Conservation (phyloP, 2,797 vertebrate genomes). For the Tolypeutes matacus region DNA sequence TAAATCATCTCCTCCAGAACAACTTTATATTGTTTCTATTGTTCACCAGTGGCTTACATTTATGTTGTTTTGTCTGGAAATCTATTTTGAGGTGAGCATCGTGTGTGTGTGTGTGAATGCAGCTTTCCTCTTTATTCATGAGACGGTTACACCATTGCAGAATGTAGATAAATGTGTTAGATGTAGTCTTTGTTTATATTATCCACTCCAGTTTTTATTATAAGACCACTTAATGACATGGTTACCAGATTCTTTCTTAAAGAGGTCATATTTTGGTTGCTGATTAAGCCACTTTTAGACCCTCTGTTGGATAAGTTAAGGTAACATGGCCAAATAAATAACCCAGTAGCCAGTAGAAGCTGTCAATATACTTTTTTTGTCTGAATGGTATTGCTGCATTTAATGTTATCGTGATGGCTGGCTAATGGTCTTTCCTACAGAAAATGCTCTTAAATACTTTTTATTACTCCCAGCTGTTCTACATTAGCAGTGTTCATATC, state of each 20-base stretch:
- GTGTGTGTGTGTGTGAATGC: background rate
- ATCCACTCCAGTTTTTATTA: conserved; percentile 23
- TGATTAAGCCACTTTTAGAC: conserved; percentile 44
- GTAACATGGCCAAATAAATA: conserved; percentile 12
- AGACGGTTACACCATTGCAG: background rate
- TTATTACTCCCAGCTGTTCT: background rate
- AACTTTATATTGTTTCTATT: background rate
- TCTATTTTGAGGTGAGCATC: background rate
- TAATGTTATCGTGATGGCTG: background rate
- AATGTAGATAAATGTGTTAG: background rate
- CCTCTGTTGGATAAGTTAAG: conserved; percentile 6
- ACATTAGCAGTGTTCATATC: background rate
- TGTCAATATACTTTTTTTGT: background rate
- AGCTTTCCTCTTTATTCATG: background rate
- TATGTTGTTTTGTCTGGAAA: background rate
- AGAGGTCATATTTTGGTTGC: conserved; percentile 48
- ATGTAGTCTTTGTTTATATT: conserved; percentile 40
- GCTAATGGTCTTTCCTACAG: background rate
- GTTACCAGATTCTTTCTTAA: conserved; percentile 46
- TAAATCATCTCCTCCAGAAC: background rate
- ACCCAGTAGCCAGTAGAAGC: background rate
- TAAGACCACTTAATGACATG: background rate
- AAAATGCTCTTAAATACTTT: background rate
- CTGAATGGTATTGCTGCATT: background rate
- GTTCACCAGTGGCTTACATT: background rate